A percentile compares a stretch with the other conserved stretches of the same genome.
These are phyloP conservation scores for Leptinotarsa undecemlineata DNA, from an alignment of 1,140 invertebrate genomes.

Conservation along the genomic window DNA sequence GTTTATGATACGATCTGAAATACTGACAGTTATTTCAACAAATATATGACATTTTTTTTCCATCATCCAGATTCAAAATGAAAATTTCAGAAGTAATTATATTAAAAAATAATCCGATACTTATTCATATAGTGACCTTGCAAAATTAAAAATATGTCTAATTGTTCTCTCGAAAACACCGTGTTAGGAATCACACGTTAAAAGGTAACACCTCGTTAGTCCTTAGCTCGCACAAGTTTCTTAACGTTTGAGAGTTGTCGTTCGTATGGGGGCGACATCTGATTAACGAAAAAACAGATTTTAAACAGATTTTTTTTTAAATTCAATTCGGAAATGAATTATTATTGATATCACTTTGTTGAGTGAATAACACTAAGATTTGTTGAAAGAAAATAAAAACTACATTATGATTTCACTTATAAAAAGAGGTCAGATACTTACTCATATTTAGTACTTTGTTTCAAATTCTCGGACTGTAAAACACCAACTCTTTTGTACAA, in stretches of 20 bases:
- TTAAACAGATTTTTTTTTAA: no score
- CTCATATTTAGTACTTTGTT: conserved; percentile 64
- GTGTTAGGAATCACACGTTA: no score
- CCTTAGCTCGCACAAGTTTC: no score
- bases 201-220: no score
- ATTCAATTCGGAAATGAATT: background rate
- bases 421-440: conserved; percentile 47
- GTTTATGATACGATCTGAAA: conserved; percentile 57
- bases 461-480: conserved; percentile 65
- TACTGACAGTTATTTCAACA: no score
- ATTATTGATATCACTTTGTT: background rate
- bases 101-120: background rate
- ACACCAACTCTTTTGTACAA: conserved; percentile 67
- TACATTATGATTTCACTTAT: background rate
- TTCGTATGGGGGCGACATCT: no score
- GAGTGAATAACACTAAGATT: no score
- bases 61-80: no score
- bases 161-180: background rate
- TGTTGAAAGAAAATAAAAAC: no score
- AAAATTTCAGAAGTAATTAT: background rate
- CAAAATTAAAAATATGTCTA: background rate
- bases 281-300: no score
- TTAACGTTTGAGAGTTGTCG: no score
- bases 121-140: background rate
- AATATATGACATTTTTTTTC: no score